phyloP scores from a whole-genome alignment of 1,140 invertebrate genomes.

The Telenomus remus region DNA sequence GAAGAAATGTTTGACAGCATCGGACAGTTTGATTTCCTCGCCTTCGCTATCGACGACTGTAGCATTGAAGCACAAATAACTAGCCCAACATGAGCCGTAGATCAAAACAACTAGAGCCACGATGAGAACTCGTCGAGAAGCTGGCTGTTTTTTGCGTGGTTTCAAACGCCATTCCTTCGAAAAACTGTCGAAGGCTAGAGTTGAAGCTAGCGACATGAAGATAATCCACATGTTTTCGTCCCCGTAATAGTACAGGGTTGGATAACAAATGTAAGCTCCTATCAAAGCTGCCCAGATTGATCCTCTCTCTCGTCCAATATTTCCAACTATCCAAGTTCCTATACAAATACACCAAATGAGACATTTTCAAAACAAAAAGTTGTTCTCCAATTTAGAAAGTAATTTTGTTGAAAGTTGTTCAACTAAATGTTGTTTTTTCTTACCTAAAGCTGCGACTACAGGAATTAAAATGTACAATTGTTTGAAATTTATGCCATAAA shows the following conservation, averaged over 20 bases:
- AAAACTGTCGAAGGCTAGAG: slow-evolving; percentile 82
- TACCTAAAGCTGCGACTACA: slow-evolving; percentile 84
- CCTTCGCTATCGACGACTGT: slow-evolving; percentile 90
- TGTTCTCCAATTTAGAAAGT: too few species aligned
- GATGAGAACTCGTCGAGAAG: slow-evolving; percentile 73
- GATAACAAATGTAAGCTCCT: slow-evolving; percentile 82
- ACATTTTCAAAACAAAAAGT: too few species aligned
- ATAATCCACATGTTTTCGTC: slow-evolving; percentile 83
- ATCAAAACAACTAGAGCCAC: slow-evolving; percentile 79
- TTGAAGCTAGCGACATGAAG: slow-evolving; percentile 79
- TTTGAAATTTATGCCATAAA: slow-evolving; percentile 82
- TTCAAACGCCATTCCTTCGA: slow-evolving; percentile 86
- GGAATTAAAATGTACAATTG: slow-evolving; percentile 84
- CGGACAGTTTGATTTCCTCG: slow-evolving; percentile 89
- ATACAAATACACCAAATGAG: slow-evolving; percentile 18
- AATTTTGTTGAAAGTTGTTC: too few species aligned
- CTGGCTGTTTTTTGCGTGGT: slow-evolving; percentile 75
- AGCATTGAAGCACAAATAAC: slow-evolving; percentile 93
- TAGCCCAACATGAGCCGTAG: slow-evolving; percentile 84
- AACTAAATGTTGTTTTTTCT: too few species aligned
- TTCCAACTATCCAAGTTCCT: slow-evolving; percentile 93
- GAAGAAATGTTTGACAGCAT: slow-evolving; percentile 92
- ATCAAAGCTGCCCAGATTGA: slow-evolving; percentile 81
- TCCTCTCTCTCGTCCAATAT: slow-evolving; percentile 88
- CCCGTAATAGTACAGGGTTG: slow-evolving; percentile 79